Percentiles rank a stretch among this genome's conserved stretches.
These are phyloP conservation scores for Drosophila nr. fundita DNA, from an alignment of 2,888 invertebrate genomes.

Conservation along the genomic window DNA sequence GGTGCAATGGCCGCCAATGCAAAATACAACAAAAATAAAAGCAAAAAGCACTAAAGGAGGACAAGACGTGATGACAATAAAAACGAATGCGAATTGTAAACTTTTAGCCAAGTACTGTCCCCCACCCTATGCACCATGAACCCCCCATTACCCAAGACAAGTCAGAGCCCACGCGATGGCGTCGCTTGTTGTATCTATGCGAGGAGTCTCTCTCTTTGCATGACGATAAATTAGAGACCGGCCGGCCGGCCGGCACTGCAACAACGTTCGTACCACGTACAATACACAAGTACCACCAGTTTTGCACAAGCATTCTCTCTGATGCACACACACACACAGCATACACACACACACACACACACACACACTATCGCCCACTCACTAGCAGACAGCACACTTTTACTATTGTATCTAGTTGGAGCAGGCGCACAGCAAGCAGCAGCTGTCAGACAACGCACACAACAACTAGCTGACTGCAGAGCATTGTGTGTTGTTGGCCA, in stretches of 20 bases:
- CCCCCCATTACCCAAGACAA: slow-evolving; percentile 1
- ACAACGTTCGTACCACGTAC: slow-evolving; percentile 21
- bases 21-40: slow-evolving; percentile 29
- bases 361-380: slow-evolving; percentile 20
- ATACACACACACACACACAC: slow-evolving; percentile 16
- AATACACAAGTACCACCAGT: slow-evolving; percentile 53
- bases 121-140: background rate
- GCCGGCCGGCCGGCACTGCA: slow-evolving; percentile 72
- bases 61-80: slow-evolving; percentile 74
- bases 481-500: slow-evolving; percentile 49
- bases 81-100: slow-evolving; percentile 76
- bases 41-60: slow-evolving; percentile 53
- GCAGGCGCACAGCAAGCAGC: slow-evolving; percentile 82
- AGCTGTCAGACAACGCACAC: slow-evolving; percentile 24
- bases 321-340: slow-evolving; percentile 16
- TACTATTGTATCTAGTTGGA: slow-evolving; percentile 84
- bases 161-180: slow-evolving; percentile 57
- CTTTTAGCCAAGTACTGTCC: slow-evolving; percentile 71
- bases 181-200: slow-evolving; percentile 32
- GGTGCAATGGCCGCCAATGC: slow-evolving; percentile 57
- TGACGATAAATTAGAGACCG: slow-evolving; percentile 73
- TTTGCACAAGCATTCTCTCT: slow-evolving; percentile 37
- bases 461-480: slow-evolving; percentile 28
- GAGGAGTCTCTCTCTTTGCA: slow-evolving; percentile 39
- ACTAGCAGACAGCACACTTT: slow-evolving; percentile 74